phyloP scores from a whole-genome alignment of 2,888 invertebrate genomes.

The Amphipoea lucens region DNA sequence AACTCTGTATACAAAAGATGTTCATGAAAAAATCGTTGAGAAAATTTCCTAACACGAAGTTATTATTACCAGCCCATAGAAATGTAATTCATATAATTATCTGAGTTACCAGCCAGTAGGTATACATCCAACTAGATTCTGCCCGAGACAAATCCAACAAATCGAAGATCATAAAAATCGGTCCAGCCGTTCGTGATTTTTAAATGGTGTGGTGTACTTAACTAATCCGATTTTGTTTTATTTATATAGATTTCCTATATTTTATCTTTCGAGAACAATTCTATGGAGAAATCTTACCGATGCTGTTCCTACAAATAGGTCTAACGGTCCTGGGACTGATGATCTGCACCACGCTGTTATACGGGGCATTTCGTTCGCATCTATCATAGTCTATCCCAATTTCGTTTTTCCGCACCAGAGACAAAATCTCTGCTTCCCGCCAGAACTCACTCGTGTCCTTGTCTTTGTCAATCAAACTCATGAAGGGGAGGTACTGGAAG shows the following conservation, averaged over 20 bases:
- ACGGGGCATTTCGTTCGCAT: conserved; percentile 72
- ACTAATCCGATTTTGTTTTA: too few relatives aligned
- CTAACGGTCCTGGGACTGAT: conserved; percentile 77
- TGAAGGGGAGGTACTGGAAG: conserved; percentile 83
- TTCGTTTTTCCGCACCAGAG: conserved; percentile 77
- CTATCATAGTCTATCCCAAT: conserved; percentile 79
- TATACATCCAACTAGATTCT: too few relatives aligned
- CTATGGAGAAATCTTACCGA: conserved; percentile 71
- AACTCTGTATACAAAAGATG: conserved; percentile 54
- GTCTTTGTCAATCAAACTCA: conserved; percentile 78
- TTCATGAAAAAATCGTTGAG: conserved; percentile 40
- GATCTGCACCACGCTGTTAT: conserved; percentile 69
- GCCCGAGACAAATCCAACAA: too few relatives aligned
- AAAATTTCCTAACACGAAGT: not conserved
- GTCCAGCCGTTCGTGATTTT: too few relatives aligned
- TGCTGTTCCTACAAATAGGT: conserved; percentile 80
- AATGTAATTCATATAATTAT: too few relatives aligned
- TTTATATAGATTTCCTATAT: not conserved
- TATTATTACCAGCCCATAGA: not conserved
- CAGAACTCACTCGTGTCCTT: conserved; percentile 86
- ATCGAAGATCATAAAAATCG: too few relatives aligned
- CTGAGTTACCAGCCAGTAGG: too few relatives aligned
- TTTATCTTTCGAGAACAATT: not conserved
- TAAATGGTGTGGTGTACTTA: too few relatives aligned
- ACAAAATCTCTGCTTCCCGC: conserved; percentile 85